Conservation (phyloP, 2,888 invertebrate genomes). For the Drosophila rubida region DNA sequence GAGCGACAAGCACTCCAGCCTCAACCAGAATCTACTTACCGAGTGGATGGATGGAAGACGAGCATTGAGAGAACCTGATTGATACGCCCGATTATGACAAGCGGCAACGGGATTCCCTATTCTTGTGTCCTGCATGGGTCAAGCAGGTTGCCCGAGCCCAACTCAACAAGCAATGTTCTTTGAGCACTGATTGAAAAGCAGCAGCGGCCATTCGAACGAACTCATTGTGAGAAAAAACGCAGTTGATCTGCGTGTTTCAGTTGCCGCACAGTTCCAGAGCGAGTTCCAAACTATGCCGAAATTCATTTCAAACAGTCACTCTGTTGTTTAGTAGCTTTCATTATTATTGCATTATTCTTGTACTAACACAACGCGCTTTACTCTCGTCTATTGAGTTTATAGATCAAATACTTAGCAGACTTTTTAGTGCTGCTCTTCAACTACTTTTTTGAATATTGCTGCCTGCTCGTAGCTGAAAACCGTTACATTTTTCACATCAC, state of each 20-base stretch:
- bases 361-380: too few relatives aligned
- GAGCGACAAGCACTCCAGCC: conserved; percentile 40
- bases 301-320: too few relatives aligned
- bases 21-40: conserved; percentile 1
- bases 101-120: conserved; percentile 26
- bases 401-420: too few relatives aligned
- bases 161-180: background rate
- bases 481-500: conserved; percentile 51
- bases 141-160: conserved; percentile 25
- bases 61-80: conserved; percentile 47
- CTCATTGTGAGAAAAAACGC: background rate
- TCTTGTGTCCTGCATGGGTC: conserved; percentile 36
- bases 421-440: too few relatives aligned
- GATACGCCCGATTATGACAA: conserved; percentile 49
- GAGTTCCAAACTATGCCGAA: too few relatives aligned
- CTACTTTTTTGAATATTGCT: background rate
- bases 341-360: too few relatives aligned
- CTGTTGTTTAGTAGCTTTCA: too few relatives aligned
- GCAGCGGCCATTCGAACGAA: too few relatives aligned
- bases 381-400: too few relatives aligned
- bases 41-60: background rate
- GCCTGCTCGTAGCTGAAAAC: too few relatives aligned
- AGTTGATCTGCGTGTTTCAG: background rate
- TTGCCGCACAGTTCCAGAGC: too few relatives aligned
- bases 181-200: conserved; percentile 1